These are phyloP conservation scores for Drosophila navojoa DNA, from an alignment of 1,140 invertebrate species.

Conservation along the genomic window DNA sequence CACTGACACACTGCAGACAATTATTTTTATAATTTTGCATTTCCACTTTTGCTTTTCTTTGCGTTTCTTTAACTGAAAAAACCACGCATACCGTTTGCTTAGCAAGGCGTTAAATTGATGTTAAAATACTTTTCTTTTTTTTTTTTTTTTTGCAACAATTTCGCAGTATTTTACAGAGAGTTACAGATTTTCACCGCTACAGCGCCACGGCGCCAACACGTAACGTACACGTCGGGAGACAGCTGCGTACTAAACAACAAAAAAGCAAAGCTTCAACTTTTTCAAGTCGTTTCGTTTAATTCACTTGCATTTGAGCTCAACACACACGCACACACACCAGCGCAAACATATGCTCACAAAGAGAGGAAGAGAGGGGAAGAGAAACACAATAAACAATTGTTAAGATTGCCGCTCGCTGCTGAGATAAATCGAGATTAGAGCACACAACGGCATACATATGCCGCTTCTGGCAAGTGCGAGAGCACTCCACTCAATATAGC, in stretches of 20 bases:
- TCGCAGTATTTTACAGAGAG: conserved; percentile 32
- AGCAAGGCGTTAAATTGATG: conserved; percentile 50
- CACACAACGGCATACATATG: conserved; percentile 14
- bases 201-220: conserved; percentile 72
- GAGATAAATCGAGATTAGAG: conserved; percentile 56
- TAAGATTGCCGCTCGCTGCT: conserved; percentile 53
- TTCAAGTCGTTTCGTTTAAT: conserved; percentile 80
- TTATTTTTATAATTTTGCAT: conserved; percentile 63
- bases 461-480: conserved; percentile 31
- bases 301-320: conserved; percentile 60
- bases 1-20: conserved; percentile 65
- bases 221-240: conserved; percentile 73
- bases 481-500: conserved; percentile 16
- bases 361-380: conserved; percentile 33
- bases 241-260: conserved; percentile 73
- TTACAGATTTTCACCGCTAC: conserved; percentile 61
- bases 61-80: conserved; percentile 19
- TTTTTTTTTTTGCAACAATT: conserved; percentile 32
- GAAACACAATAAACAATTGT: conserved; percentile 68
- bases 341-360: conserved; percentile 25
- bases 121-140: conserved; percentile 17
- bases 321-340: conserved; percentile 30
- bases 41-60: conserved; percentile 72
- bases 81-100: conserved; percentile 72
- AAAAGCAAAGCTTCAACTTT: conserved; percentile 75